Percentiles rank a stretch among this genome's conserved stretches.
Evolutionary conservation across 1,140 invertebrate species (phyloP).

Genomic region (Hylaeus anthracinus): DNA sequence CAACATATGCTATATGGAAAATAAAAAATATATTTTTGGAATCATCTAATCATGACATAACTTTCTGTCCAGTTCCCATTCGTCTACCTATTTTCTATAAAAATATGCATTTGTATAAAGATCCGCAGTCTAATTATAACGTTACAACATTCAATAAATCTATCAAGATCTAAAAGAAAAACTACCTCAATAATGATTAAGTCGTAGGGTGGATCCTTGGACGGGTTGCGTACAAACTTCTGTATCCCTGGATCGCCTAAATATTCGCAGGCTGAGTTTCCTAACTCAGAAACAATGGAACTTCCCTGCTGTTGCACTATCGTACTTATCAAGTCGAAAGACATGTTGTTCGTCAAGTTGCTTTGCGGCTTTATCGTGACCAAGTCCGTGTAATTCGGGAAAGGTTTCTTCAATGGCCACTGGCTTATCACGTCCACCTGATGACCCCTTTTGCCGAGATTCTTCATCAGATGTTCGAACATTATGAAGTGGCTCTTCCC

Average conservation of each 20-base stretch:
- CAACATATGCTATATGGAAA: too few species aligned
- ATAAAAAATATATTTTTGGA: too few species aligned
- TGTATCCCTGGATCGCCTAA: conserved; percentile 32
- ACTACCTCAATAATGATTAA: conserved; percentile 59
- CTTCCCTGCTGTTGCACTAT: rapidly evolving
- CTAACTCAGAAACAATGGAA: background rate
- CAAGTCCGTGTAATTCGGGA: conserved; percentile 81
- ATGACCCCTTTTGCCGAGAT: conserved; percentile 81
- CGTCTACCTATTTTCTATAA: too few species aligned
- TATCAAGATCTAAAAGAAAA: too few species aligned
- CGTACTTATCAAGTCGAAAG: background rate
- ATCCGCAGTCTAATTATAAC: too few species aligned
- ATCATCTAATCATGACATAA: too few species aligned
- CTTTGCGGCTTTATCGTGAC: conserved; percentile 18
- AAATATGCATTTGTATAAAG: too few species aligned
- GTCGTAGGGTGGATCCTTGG: conserved; percentile 62
- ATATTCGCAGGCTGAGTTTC: conserved; percentile 40
- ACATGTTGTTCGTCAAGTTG: conserved; percentile 64
- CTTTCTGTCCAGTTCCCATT: too few species aligned
- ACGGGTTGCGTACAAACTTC: conserved; percentile 38
- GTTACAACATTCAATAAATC: too few species aligned
- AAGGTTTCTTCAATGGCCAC: conserved; percentile 77
- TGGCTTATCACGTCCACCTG: conserved; percentile 82
- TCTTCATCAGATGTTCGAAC: conserved; percentile 81
- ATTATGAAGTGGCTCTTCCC: conserved; percentile 83